Evolutionary conservation across 2,888 invertebrate species (phyloP), one percentile per base, ranked within the genome.

Genomic region (Metacarcinus magister): DNA sequence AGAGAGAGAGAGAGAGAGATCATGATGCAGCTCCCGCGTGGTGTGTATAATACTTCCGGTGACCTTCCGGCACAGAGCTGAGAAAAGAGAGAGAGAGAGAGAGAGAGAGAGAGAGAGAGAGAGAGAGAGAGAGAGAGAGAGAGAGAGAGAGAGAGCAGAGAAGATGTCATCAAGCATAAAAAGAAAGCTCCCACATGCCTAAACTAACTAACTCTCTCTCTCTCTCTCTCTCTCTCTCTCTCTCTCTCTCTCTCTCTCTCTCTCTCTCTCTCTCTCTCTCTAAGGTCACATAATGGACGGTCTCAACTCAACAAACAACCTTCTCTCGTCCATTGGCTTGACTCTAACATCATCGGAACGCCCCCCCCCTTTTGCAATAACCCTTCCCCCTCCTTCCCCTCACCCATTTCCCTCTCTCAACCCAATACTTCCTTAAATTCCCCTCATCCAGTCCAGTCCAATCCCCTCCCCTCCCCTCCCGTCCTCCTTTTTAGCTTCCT

Each of bases 181-280:
- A 87, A 28, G n/a, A 39, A 87, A 87, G 32, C 90, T 90, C 90
- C 39, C 87, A 32, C 90, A 90, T 44, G 23, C 39, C 89, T 39
- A 89, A 16, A 89, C 32, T 28, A 16, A 89, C 43, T 28, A 46
- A 7, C 13, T 8, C 82, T 82, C 82, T 82, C 32, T 43, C 19
- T 43, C 32, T 16, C 89, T 89, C 32, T 89, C 39, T 32, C 32
- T 89, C 43, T 89, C 89, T 46, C 46, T n/a, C 28, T 28, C 82
- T 32, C 32, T 82, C 82, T 32, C 82, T n/a, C 28, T 32, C 82
- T 28, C 82, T 32, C 82, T 82, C 82, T 28, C 82, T 82, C 82
- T 32, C 82, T 32, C 32, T 32, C 82, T 82, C 28, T 82, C 82
- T 82, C 82, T 82, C 32, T 16, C 89, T 28, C 43, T n/a, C n/a